Percentiles rank a stretch among this genome's conserved stretches.
phyloP scores from a whole-genome alignment of 2,797 vertebrate genomes.

The Fringilla coelebs region DNA sequence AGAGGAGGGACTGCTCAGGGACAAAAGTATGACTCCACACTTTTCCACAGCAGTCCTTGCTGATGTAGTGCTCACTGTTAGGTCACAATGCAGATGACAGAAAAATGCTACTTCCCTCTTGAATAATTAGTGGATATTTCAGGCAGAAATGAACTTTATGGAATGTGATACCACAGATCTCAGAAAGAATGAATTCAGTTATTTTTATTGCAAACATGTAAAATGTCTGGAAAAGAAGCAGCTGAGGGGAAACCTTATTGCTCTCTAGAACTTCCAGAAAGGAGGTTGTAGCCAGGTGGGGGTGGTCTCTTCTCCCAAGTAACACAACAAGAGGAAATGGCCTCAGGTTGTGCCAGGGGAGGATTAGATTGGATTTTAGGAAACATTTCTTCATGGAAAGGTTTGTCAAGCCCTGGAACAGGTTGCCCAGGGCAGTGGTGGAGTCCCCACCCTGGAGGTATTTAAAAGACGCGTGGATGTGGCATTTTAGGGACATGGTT shows the following conservation, averaged over 20 bases:
- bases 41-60: not conserved
- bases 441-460: not conserved
- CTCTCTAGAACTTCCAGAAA: not conserved
- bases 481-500: accelerated
- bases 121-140: not conserved
- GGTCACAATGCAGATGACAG: not conserved
- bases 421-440: not conserved
- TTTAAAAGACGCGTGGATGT: not conserved
- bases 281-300: not conserved
- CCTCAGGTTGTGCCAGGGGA: not conserved
- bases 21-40: not conserved
- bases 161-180: not conserved
- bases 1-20: not conserved
- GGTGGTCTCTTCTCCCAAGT: not conserved
- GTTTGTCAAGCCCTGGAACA: not conserved
- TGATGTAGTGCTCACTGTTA: not conserved
- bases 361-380: not conserved
- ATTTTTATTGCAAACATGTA: not conserved
- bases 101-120: not conserved
- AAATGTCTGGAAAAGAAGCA: not conserved
- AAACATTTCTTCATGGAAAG: not conserved
- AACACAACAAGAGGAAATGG: not conserved
- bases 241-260: not conserved
- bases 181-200: not conserved
- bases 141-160: not conserved